Evolutionary conservation across 2,797 vertebrate species (phyloP), one percentile per base, ranked within the genome.

Genomic region (Notolepis coatsorum): DNA sequence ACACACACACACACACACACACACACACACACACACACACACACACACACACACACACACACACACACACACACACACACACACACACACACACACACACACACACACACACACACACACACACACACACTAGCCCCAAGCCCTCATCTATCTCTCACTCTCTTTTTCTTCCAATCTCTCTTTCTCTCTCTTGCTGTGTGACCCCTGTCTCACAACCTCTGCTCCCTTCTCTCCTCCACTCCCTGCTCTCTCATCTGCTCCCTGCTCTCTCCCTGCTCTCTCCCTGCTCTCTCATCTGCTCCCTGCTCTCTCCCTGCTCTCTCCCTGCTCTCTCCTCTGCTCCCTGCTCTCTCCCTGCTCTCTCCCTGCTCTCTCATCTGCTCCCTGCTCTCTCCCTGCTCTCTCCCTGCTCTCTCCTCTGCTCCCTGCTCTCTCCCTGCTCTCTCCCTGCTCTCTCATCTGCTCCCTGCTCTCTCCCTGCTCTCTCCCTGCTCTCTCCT

Each of bases 161-260:
- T 79, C 71, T 78, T 75, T 77, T 51, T 73, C 55, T 48, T 18
- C 27, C 53, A 20, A 63, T 71, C 68, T 65, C 57, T 64, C 66
- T 27, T 47, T 59, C 53, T 39, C 46, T 17, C 47, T 30, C 47
- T 9, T n/a, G n/a, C 17, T 7, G 5, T 35, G 7, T 35, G 2
- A 2, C 7, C 31, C 13, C 31, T 12, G 7, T 35, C 13, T 35
- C 31, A 35, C 13, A 7, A 35, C 2, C 31, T 35, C 31, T 6
- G 31, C 2, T 12, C 5, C 31, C n/a, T n/a, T n/a, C n/a, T n/a
- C n/a, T n/a, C n/a, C n/a, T n/a, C n/a, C n/a, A n/a, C n/a, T n/a
- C n/a, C n/a, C n/a, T n/a, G n/a, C n/a, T 42, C 39, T 51, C 23
- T 42, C 39, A 50, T 48, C 30, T 62, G 65, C 60, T 59, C 43